phyloP scores from a whole-genome alignment of 2,797 vertebrate genomes.

The Ptychadena robeensis region DNA sequence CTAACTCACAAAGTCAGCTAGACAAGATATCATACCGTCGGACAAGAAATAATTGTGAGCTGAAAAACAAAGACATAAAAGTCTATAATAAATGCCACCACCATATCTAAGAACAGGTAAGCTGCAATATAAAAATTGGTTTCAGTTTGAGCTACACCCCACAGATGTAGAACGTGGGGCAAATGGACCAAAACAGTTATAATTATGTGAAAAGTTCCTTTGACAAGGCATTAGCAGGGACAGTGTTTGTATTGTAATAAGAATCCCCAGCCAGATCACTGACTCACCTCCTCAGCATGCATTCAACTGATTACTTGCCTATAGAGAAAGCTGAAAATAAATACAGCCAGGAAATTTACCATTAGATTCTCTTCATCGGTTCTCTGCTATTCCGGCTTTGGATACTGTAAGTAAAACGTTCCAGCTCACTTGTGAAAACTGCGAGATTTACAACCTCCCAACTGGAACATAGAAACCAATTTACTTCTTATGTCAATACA shows the following conservation, averaged over 20 bases:
- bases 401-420: conserved; percentile 41
- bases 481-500: conserved; percentile 49
- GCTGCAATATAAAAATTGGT: no score
- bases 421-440: conserved; percentile 20
- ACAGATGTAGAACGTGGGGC: no score
- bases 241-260: not conserved
- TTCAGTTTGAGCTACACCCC: no score
- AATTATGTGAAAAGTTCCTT: not conserved
- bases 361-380: conserved; percentile 21
- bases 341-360: conserved; percentile 26
- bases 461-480: conserved; percentile 49
- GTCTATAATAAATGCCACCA: no score
- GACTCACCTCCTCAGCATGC: not conserved
- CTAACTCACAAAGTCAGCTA: no score
- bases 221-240: not conserved
- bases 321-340: conserved; percentile 10
- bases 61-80: no score
- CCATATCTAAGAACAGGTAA: no score
- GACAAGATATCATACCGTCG: no score
- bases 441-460: conserved; percentile 49
- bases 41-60: no score
- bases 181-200: no score
- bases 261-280: not conserved
- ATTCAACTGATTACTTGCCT: not conserved
- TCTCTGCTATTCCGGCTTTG: conserved; percentile 3